These are phyloP conservation scores for Enteromius anoplus DNA, from an alignment of 2,797 vertebrate species.

Conservation along the genomic window DNA sequence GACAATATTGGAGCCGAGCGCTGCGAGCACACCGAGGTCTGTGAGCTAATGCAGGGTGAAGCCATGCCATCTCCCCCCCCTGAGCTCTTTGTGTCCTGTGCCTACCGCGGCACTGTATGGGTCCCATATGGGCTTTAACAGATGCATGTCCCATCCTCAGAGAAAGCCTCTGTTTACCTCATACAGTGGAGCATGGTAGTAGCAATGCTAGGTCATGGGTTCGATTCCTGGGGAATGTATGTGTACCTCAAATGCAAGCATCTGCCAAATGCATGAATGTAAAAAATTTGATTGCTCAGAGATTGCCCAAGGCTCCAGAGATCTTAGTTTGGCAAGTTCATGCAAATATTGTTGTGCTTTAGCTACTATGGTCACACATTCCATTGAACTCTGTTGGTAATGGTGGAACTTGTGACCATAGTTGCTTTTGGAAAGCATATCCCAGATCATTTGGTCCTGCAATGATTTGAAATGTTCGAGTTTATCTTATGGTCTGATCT, in stretches of 20 bases:
- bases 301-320: neutral
- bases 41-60: slow-evolving; percentile 57
- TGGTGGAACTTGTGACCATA: neutral
- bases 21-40: slow-evolving; percentile 36
- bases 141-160: slow-evolving; percentile 4
- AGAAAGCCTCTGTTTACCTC: neutral
- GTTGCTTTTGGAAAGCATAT: neutral
- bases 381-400: neutral
- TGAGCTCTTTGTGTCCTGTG: slow-evolving; percentile 28
- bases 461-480: too few relatives aligned
- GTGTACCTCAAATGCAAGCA: neutral
- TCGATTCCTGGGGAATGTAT: neutral
- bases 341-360: neutral
- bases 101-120: slow-evolving; percentile 31
- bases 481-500: neutral
- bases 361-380: neutral
- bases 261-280: neutral
- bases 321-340: neutral
- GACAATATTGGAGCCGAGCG: slow-evolving; percentile 54
- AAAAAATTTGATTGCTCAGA: neutral
- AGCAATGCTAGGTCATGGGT: neutral
- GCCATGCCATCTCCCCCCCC: slow-evolving; percentile 36
- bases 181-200: neutral
- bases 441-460: neutral
- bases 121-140: slow-evolving; percentile 1